Conservation (phyloP, 2,888 invertebrate genomes). For the Drosophila setosimentum region DNA sequence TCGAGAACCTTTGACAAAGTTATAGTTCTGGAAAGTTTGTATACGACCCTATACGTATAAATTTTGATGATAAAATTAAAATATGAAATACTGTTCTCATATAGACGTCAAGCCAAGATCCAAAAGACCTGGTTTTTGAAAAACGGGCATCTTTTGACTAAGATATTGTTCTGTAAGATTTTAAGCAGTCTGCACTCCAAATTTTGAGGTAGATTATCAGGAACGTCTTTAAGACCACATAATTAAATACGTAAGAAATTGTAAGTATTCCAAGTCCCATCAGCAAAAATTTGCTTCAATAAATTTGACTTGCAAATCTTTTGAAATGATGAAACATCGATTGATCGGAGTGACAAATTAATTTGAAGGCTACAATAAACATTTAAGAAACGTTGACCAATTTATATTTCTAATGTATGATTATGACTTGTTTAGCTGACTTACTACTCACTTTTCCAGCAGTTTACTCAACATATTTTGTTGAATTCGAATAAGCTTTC, state of each 20-base stretch:
- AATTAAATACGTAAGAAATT: not conserved
- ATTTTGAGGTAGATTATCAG: not conserved
- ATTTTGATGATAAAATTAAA: not conserved
- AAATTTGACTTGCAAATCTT: slow-evolving; percentile 52
- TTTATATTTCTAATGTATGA: not conserved
- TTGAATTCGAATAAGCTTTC: slow-evolving; percentile 8
- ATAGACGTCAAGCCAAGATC: not conserved
- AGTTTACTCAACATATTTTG: not conserved
- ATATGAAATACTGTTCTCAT: not conserved
- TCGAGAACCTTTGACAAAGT: too few species aligned
- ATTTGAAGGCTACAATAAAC: slow-evolving; percentile 20
- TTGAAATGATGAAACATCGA: slow-evolving; percentile 21
- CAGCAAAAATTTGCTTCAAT: slow-evolving; percentile 33
- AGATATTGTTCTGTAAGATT: not conserved
- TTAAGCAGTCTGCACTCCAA: not conserved
- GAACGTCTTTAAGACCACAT: not conserved
- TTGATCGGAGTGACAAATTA: slow-evolving; percentile 10
- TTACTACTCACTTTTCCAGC: slow-evolving; percentile 17
- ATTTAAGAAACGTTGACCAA: not conserved
- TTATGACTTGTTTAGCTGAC: not conserved
- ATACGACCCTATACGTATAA: too few species aligned
- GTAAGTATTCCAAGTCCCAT: slow-evolving; percentile 9
- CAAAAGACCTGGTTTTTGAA: not conserved
- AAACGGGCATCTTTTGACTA: not conserved
- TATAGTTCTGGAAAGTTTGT: not conserved